Evolutionary conservation across 2,797 vertebrate species (phyloP).

Genomic region (Gallirallus australis): DNA sequence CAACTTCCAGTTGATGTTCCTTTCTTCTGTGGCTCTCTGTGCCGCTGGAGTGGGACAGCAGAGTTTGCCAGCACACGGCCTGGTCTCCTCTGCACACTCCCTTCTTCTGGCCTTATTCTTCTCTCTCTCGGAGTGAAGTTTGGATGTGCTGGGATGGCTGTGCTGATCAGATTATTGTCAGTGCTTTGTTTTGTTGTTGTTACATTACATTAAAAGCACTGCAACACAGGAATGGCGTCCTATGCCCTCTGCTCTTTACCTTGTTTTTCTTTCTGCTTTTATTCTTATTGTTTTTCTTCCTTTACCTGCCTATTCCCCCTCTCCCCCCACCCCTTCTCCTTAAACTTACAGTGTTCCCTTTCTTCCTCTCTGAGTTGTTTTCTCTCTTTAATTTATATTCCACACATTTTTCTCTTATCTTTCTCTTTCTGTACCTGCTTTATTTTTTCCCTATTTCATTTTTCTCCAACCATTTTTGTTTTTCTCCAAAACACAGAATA

Average conservation of each 20-base stretch:
- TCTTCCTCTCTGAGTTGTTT: not conserved
- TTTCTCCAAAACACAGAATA: not conserved
- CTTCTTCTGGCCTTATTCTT: not conserved
- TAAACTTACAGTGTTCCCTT: not conserved
- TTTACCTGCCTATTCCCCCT: not conserved
- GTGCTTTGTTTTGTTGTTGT: not conserved
- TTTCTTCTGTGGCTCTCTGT: not conserved
- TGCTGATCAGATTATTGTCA: not conserved
- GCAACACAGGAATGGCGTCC: not conserved
- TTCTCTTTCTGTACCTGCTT: not conserved
- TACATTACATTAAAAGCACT: not conserved
- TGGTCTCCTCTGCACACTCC: rapidly evolving
- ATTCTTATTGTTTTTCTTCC: not conserved
- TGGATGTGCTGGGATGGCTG: not conserved
- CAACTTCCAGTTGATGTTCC: not conserved
- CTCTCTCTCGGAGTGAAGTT: not conserved
- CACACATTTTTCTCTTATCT: not conserved
- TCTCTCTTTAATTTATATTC: not conserved
- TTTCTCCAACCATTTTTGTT: not conserved
- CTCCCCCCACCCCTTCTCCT: not conserved
- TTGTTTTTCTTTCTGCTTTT: not conserved
- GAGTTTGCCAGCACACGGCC: rapidly evolving
- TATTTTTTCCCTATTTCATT: not conserved
- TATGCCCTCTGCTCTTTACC: not conserved
- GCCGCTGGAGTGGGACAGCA: not conserved